Evolutionary conservation across 2,113 vertebrate genomes (phyloP).

Genomic region (Muntiacus reevesi): DNA sequence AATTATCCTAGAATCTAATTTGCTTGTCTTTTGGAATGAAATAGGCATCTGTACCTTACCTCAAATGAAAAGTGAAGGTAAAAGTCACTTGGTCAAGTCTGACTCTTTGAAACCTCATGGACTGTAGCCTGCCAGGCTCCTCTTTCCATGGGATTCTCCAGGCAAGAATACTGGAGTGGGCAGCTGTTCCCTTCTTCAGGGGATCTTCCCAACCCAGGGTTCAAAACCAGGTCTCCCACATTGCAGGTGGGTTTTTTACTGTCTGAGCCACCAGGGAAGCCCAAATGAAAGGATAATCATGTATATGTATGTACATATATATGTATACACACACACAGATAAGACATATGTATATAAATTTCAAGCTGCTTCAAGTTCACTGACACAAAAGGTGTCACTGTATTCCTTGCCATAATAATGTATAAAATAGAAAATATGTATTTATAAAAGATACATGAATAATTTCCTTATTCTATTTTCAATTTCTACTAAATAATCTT

Average conservation of each 20-base stretch:
- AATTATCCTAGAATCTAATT: background rate
- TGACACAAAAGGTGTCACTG: background rate
- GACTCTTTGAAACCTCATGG: background rate
- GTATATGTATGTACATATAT: fast-evolving
- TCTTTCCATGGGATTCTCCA: background rate
- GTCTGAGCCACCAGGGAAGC: background rate
- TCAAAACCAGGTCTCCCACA: background rate
- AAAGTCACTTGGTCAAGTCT: background rate
- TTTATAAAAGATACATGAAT: background rate
- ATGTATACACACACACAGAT: fast-evolving
- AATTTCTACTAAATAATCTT: background rate
- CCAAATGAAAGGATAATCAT: background rate
- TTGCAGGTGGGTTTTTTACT: background rate
- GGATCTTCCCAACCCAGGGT: background rate
- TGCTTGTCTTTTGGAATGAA: background rate
- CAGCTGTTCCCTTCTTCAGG: background rate
- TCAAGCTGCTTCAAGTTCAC: background rate
- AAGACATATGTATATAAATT: background rate
- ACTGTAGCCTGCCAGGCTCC: background rate
- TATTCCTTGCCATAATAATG: background rate
- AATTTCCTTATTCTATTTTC: background rate
- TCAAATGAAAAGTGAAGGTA: background rate
- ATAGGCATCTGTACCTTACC: background rate
- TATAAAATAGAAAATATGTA: background rate
- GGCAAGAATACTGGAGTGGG: background rate